These are phyloP conservation scores for Rhinolophus sinicus DNA, from an alignment of 2,113 vertebrate genomes.

Conservation along the genomic window DNA sequence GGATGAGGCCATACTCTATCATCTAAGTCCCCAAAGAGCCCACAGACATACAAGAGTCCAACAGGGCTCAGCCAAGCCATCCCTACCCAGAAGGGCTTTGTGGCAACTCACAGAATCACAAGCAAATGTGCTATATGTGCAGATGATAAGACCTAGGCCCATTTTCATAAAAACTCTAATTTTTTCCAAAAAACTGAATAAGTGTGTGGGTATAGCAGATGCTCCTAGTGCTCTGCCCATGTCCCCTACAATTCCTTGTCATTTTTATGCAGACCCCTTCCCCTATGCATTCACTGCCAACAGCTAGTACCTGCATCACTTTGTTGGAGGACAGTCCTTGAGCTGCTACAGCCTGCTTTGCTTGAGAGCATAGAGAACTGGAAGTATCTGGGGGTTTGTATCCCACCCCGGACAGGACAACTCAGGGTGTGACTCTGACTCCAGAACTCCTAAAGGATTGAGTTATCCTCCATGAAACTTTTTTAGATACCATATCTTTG, in stretches of 20 bases:
- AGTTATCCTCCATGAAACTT: neutral
- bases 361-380: neutral
- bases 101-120: neutral
- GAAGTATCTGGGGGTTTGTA: neutral
- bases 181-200: neutral
- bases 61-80: neutral
- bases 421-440: neutral
- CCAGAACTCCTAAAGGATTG: neutral
- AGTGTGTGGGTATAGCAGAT: neutral
- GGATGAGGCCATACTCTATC: neutral
- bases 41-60: neutral
- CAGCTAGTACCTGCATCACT: neutral
- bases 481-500: neutral
- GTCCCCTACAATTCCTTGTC: neutral
- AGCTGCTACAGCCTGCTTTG: neutral
- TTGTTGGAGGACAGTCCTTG: neutral
- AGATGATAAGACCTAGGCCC: neutral
- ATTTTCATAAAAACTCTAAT: neutral
- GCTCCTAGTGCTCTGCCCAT: neutral
- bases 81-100: neutral
- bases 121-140: neutral
- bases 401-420: neutral
- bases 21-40: neutral
- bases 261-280: neutral
- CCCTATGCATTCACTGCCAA: neutral